Conservation (phyloP, 2,888 invertebrate species). For the Andrena marginata region DNA sequence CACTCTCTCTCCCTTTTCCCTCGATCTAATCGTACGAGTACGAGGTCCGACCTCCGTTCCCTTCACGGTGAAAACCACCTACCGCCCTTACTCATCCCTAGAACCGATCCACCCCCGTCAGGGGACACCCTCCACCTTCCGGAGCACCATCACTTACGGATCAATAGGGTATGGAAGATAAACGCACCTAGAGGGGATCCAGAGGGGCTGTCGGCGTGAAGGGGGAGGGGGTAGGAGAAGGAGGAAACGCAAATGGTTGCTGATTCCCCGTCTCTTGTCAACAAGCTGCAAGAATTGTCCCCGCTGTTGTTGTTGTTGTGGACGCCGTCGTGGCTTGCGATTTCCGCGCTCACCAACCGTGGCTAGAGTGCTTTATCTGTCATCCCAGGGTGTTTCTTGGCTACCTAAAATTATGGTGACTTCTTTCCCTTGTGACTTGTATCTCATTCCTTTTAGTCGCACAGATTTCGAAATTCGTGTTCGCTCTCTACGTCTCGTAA, state of each 20-base stretch:
- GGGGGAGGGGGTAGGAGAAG: constrained; percentile 53
- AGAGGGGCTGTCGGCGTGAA: constrained; percentile 52
- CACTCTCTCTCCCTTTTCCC: constrained; percentile 34
- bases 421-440: too few relatives aligned
- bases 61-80: constrained; percentile 68
- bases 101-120: constrained; percentile 69
- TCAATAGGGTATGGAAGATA: constrained; percentile 84
- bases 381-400: neutral
- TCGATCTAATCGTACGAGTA: constrained; percentile 76
- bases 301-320: constrained; percentile 9
- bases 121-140: constrained; percentile 73
- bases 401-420: too few relatives aligned
- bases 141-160: constrained; percentile 82
- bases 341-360: neutral
- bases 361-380: neutral
- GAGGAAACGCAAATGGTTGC: constrained; percentile 65
- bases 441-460: too few relatives aligned
- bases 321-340: neutral
- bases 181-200: constrained; percentile 76
- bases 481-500: too few relatives aligned
- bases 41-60: constrained; percentile 63
- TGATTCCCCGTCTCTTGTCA: constrained; percentile 52
- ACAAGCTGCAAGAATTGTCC: constrained; percentile 39
- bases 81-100: constrained; percentile 57
- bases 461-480: too few relatives aligned